Percentiles rank a stretch among this genome's conserved stretches.
These are phyloP conservation scores for Bhutanitis thaidina DNA, from an alignment of 2,888 invertebrate species.

Conservation along the genomic window DNA sequence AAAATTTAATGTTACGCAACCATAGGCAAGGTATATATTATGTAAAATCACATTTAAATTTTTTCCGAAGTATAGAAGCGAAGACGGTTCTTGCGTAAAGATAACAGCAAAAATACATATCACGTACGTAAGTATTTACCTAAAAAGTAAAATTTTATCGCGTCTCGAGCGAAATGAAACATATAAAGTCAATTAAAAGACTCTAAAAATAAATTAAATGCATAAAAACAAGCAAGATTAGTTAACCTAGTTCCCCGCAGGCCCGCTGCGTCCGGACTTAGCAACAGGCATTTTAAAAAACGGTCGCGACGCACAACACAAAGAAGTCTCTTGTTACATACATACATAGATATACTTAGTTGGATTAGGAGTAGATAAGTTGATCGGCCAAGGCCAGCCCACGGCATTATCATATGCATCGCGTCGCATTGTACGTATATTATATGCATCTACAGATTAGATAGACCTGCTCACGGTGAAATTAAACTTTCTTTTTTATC, in stretches of 20 bases:
- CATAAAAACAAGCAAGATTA: neutral
- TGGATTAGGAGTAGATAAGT: slow-evolving; percentile 11
- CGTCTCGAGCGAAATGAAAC: neutral
- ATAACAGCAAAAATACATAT: no score
- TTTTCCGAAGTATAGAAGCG: no score
- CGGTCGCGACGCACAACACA: neutral
- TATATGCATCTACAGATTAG: slow-evolving; percentile 45
- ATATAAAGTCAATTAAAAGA: no score
- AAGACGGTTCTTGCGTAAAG: no score
- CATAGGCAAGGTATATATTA: no score
- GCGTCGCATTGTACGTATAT: slow-evolving; percentile 39
- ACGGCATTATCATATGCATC: slow-evolving; percentile 42
- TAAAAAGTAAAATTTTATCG: neutral
- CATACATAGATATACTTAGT: neutral
- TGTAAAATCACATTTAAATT: no score
- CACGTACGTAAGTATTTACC: neutral
- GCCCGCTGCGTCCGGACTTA: neutral
- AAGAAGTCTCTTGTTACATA: neutral
- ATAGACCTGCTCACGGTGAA: slow-evolving; percentile 40
- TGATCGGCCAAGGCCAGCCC: slow-evolving; percentile 26
- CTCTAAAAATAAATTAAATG: no score
- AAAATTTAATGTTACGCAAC: no score
- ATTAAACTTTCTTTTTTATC: slow-evolving; percentile 9
- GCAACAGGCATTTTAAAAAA: neutral
- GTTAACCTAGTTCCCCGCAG: neutral